These are phyloP conservation scores for Dendronephthya gigantea DNA, from an alignment of 64 coral and sea anemone genomes.

Conservation along the genomic window DNA sequence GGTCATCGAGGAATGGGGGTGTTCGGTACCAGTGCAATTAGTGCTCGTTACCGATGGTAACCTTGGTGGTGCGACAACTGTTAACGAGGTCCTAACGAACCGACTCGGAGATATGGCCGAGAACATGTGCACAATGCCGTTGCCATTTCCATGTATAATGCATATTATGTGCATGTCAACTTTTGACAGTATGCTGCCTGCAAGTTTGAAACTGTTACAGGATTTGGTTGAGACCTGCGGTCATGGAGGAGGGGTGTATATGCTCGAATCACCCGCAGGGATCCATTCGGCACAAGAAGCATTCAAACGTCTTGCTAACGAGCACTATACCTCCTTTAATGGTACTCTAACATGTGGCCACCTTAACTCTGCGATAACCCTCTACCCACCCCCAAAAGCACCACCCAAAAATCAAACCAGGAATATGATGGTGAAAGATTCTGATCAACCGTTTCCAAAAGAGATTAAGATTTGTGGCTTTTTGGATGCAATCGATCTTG, in stretches of 20 bases:
- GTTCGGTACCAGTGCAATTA: slow-evolving; percentile 78
- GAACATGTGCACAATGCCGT: slow-evolving; percentile 51
- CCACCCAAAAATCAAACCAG: slow-evolving; percentile 8
- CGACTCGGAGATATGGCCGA: slow-evolving; percentile 37
- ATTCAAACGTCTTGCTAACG: slow-evolving; percentile 75
- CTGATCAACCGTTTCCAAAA: slow-evolving; percentile 46
- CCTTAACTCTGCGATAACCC: slow-evolving; percentile 68
- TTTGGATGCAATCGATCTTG: slow-evolving; percentile 65
- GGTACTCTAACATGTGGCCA: slow-evolving; percentile 76
- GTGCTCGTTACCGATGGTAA: slow-evolving; percentile 85
- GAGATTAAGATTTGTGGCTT: slow-evolving; percentile 94
- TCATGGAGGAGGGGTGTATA: slow-evolving; percentile 75
- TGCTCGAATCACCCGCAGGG: slow-evolving; percentile 52
- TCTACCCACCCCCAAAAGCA: slow-evolving; percentile 79
- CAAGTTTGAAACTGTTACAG: slow-evolving; percentile 68
- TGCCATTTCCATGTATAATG: slow-evolving; percentile 87
- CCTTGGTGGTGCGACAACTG: slow-evolving; percentile 57
- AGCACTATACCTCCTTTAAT: slow-evolving; percentile 65
- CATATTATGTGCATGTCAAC: slow-evolving; percentile 73
- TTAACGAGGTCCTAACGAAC: slow-evolving; percentile 65
- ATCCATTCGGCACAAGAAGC: slow-evolving; percentile 76
- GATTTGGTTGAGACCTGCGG: slow-evolving; percentile 66
- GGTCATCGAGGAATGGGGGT: slow-evolving; percentile 95
- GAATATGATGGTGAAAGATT: neutral
- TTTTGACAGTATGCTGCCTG: slow-evolving; percentile 25